Evolutionary conservation across 2,113 vertebrate genomes (phyloP).

Genomic region (Carassius auratus): DNA sequence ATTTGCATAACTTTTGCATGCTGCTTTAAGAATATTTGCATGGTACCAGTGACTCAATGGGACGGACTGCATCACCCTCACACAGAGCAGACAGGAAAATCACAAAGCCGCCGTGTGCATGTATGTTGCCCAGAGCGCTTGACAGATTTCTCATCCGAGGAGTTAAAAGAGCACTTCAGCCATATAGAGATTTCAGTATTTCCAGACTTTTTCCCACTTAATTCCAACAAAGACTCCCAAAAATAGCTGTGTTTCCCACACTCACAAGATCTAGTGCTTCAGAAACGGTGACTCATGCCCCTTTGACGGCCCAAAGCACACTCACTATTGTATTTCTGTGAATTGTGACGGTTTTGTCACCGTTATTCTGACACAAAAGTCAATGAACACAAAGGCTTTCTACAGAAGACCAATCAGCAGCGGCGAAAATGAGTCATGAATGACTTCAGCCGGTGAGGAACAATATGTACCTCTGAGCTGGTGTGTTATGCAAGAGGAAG

Average conservation of each 20-base stretch:
- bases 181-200: not conserved
- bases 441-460: slow-evolving; percentile 31
- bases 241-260: not conserved
- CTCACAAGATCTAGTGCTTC: not conserved
- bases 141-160: not conserved
- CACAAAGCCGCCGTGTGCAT: not conserved
- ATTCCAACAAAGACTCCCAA: not conserved
- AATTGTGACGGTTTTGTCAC: slow-evolving; percentile 13
- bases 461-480: slow-evolving; percentile 30
- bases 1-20: slow-evolving; percentile 70
- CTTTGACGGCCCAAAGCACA: not conserved
- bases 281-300: slow-evolving; percentile 1
- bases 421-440: slow-evolving; percentile 25
- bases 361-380: not conserved
- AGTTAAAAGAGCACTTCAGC: not conserved
- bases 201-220: not conserved
- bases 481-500: slow-evolving; percentile 20
- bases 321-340: not conserved
- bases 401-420: slow-evolving; percentile 16
- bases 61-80: slow-evolving; percentile 63
- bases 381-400: not conserved
- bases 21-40: slow-evolving; percentile 70
- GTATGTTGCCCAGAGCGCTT: not conserved
- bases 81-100: slow-evolving; percentile 10
- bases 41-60: slow-evolving; percentile 69